These are phyloP conservation scores for Ceratina australensis DNA, from an alignment of 1,140 invertebrate genomes.

Conservation along the genomic window DNA sequence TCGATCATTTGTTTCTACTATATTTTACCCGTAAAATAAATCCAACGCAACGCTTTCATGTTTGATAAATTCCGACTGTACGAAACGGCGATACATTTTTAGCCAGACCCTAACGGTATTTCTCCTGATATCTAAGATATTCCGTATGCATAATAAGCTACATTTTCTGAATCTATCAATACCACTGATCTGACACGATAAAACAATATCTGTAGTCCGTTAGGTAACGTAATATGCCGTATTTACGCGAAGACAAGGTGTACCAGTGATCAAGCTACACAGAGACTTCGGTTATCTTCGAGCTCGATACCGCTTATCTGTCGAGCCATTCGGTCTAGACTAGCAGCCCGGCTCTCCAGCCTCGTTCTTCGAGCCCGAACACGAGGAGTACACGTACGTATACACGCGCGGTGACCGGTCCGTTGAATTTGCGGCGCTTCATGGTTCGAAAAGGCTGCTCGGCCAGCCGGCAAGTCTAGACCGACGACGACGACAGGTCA, in stretches of 20 bases:
- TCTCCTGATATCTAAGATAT: no score
- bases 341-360: not conserved
- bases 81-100: no score
- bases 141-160: no score
- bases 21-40: no score
- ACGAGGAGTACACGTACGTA: not conserved
- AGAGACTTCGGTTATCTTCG: not conserved
- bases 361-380: not conserved
- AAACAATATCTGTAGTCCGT: no score
- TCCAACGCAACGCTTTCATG: no score
- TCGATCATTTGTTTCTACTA: no score
- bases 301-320: slow-evolving; percentile 4
- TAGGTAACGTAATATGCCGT: not conserved
- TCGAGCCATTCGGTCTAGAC: not conserved
- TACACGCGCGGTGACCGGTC: slow-evolving; percentile 1
- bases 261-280: not conserved
- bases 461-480: slow-evolving; percentile 47
- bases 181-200: no score
- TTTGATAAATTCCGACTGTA: no score
- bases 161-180: no score
- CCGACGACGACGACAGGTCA: slow-evolving; percentile 38
- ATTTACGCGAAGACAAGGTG: not conserved
- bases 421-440: slow-evolving; percentile 41
- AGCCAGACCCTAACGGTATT: no score
- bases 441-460: slow-evolving; percentile 40